These are phyloP conservation scores for Meles meles DNA, from an alignment of 2,113 vertebrate species.

Conservation along the genomic window DNA sequence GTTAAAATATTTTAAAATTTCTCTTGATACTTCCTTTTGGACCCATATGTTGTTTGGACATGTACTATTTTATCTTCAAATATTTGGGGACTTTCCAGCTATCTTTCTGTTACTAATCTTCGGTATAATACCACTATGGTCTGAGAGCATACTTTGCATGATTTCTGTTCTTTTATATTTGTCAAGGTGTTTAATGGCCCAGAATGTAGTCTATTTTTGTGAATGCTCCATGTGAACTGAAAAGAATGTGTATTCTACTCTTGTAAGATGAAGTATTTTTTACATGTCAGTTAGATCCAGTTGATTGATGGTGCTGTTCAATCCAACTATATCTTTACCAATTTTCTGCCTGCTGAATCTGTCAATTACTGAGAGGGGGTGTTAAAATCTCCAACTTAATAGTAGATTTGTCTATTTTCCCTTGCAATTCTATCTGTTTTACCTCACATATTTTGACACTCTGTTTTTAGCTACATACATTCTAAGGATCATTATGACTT, in stretches of 20 bases:
- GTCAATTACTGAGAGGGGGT: neutral
- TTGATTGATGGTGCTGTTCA: neutral
- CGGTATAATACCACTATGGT: neutral
- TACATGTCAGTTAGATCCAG: neutral
- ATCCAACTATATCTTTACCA: neutral
- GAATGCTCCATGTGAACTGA: neutral
- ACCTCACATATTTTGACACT: neutral
- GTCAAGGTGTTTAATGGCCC: neutral
- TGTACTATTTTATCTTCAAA: neutral
- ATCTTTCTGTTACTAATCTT: neutral
- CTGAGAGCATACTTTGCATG: neutral
- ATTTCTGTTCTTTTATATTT: neutral
- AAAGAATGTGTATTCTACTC: neutral
- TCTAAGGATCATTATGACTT: neutral
- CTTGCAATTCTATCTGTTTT: neutral
- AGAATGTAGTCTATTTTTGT: neutral
- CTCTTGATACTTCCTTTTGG: neutral
- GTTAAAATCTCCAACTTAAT: neutral
- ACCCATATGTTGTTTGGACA: neutral
- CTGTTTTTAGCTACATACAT: neutral
- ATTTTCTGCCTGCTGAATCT: neutral
- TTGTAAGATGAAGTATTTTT: neutral
- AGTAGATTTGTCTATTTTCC: neutral
- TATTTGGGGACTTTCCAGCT: neutral
- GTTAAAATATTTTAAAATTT: conserved; percentile 34